phyloP scores from a whole-genome alignment of 2,797 vertebrate genomes.

The Pelodytes ibericus region DNA sequence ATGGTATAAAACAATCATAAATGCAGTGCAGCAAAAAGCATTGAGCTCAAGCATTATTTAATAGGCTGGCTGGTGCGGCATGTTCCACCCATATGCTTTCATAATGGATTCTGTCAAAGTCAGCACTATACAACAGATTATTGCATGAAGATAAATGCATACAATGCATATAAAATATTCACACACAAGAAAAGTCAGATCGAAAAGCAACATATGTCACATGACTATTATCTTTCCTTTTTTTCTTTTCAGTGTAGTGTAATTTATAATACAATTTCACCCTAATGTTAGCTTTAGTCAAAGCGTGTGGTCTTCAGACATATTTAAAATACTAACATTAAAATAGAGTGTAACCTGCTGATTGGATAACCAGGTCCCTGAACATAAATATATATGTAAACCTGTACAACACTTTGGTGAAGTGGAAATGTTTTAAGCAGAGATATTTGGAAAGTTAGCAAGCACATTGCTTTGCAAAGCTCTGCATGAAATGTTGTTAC shows the following conservation, averaged over 20 bases:
- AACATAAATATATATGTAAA: too few species aligned
- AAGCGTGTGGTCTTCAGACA: too few species aligned
- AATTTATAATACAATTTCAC: too few species aligned
- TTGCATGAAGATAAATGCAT: too few species aligned
- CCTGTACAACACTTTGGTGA: too few species aligned
- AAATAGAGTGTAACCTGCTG: too few species aligned
- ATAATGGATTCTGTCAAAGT: conserved; percentile 11
- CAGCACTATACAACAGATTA: conserved; percentile 24
- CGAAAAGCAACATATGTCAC: not conserved
- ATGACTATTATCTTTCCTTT: too few species aligned
- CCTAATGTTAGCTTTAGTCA: too few species aligned
- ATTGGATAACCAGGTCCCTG: too few species aligned
- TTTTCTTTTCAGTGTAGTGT: too few species aligned
- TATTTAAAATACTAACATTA: too few species aligned
- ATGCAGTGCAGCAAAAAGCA: conserved; percentile 16
- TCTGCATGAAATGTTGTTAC: not conserved
- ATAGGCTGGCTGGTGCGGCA: conserved; percentile 41
- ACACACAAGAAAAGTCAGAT: conserved; percentile 23
- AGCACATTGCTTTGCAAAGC: not conserved
- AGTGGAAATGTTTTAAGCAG: not conserved
- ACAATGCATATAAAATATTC: not conserved
- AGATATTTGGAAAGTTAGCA: not conserved
- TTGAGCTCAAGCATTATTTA: conserved; percentile 35
- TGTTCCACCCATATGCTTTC: conserved; percentile 30
- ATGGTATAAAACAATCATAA: conserved; percentile 15